phyloP scores from a whole-genome alignment of 2,888 invertebrate species.

The Morpho helenor region DNA sequence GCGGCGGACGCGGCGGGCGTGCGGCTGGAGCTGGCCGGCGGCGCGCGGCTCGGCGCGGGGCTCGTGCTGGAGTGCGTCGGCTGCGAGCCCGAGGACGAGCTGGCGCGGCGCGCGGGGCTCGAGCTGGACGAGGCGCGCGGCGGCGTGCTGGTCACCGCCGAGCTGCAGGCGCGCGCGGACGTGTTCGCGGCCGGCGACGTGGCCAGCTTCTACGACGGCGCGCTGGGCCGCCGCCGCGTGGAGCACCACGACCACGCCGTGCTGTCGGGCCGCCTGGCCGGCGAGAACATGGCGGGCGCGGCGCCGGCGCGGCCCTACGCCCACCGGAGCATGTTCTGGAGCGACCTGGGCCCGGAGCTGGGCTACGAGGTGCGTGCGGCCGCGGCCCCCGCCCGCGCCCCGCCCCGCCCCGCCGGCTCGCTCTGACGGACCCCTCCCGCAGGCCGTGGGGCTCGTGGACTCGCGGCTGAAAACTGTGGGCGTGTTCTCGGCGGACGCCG shows the following conservation, averaged over 20 bases:
- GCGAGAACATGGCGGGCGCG: conserved; percentile 96
- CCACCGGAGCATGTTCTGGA: conserved; percentile 99
- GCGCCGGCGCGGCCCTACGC: conserved; percentile 74
- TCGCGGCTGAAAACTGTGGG: conserved; percentile 92
- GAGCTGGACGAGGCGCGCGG: conserved; percentile 89
- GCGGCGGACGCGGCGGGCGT: conserved; percentile 47
- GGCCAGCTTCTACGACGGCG: conserved; percentile 94
- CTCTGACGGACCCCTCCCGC: conserved; percentile 18
- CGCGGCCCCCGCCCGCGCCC: background rate
- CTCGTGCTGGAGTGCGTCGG: conserved; percentile 90
- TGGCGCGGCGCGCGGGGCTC: conserved; percentile 87
- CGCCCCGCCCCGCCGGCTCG: too few species aligned
- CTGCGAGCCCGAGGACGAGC: conserved; percentile 86
- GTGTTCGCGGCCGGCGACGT: conserved; percentile 90
- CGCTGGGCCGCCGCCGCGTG: conserved; percentile 92
- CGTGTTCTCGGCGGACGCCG: conserved; percentile 86
- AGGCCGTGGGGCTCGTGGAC: conserved; percentile 94
- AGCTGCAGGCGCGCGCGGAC: conserved; percentile 79
- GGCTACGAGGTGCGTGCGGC: conserved; percentile 84
- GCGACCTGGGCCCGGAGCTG: conserved; percentile 94
- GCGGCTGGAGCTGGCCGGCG: conserved; percentile 64
- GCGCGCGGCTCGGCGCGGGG: conserved; percentile 72
- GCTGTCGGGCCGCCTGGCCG: conserved; percentile 96
- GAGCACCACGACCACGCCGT: conserved; percentile 99
- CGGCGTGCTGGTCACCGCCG: conserved; percentile 94